Conservation (phyloP, 2,113 vertebrate species). For the Echinops telfairi region DNA sequence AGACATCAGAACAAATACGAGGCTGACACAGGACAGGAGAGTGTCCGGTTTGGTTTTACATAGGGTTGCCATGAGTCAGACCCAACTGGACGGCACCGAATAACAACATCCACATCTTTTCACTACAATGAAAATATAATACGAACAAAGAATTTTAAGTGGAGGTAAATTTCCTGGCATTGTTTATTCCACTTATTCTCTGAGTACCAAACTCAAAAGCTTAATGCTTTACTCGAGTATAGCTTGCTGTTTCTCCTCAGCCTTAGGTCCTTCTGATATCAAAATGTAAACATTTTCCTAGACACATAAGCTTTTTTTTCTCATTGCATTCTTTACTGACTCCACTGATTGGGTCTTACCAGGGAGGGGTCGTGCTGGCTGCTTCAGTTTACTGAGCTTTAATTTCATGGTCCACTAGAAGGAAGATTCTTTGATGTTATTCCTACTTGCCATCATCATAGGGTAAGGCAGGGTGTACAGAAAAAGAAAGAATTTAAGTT, state of each 20-base stretch:
- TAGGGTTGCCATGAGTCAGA: too few species aligned
- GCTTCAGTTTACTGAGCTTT: constrained; percentile 80
- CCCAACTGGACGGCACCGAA: too few species aligned
- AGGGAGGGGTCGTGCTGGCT: constrained; percentile 55
- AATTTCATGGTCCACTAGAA: constrained; percentile 81
- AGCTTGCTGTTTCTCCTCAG: neutral
- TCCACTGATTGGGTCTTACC: constrained; percentile 54
- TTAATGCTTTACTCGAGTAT: neutral
- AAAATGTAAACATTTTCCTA: constrained; percentile 52
- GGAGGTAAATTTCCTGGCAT: neutral
- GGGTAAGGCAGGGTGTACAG: constrained; percentile 48
- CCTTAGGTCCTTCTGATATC: neutral
- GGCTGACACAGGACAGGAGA: too few species aligned
- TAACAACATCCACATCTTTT: neutral
- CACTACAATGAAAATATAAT: neutral
- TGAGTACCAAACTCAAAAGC: neutral
- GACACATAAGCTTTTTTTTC: constrained; percentile 27
- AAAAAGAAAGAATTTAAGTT: constrained; percentile 67
- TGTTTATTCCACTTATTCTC: neutral
- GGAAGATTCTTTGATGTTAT: constrained; percentile 76
- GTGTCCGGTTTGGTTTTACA: too few species aligned
- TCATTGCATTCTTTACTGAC: constrained; percentile 47
- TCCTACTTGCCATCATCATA: constrained; percentile 59
- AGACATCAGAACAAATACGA: too few species aligned
- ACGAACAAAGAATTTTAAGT: neutral